phyloP scores from a whole-genome alignment of 2,797 vertebrate genomes.

The Pseudochaenichthys georgianus region DNA sequence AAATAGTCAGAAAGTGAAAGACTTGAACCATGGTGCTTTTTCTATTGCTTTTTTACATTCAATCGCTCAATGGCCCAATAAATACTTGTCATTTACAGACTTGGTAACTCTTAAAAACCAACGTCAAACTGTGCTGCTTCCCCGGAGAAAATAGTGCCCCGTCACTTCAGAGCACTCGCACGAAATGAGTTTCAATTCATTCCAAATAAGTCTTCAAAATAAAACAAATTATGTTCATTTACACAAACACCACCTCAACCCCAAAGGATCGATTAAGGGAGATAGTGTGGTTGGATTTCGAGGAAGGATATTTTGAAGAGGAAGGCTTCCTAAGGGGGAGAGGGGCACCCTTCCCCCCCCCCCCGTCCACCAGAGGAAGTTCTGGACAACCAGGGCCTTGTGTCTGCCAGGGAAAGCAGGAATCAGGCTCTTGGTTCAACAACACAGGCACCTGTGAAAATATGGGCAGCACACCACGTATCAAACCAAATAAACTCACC shows the following conservation, averaged over 20 bases:
- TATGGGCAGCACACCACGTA: constrained; percentile 78
- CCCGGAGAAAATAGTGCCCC: background rate
- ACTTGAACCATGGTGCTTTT: constrained; percentile 37
- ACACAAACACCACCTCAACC: background rate
- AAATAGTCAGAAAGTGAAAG: constrained; percentile 44
- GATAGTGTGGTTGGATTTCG: background rate
- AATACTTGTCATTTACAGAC: constrained; percentile 56
- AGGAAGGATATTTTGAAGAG: constrained; percentile 35
- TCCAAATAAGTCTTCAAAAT: constrained; percentile 14
- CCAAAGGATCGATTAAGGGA: constrained; percentile 17
- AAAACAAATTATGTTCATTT: constrained; percentile 22
- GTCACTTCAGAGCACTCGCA: background rate
- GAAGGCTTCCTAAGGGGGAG: constrained; percentile 40
- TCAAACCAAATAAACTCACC: constrained; percentile 84
- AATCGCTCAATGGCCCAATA: constrained; percentile 55
- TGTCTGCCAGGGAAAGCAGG: constrained; percentile 81
- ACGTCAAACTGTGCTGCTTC: constrained; percentile 35
- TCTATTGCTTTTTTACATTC: constrained; percentile 47
- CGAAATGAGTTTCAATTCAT: background rate
- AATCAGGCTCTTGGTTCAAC: constrained; percentile 80
- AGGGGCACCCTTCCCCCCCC: constrained; percentile 12
- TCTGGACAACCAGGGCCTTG: constrained; percentile 76
- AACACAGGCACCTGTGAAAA: constrained; percentile 86
- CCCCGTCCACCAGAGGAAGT: constrained; percentile 59
- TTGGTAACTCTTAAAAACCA: constrained; percentile 30